Percentiles rank a stretch among this genome's conserved stretches.
phyloP scores from a whole-genome alignment of 2,113 vertebrate genomes.

The Hippocampus mohnikei region DNA sequence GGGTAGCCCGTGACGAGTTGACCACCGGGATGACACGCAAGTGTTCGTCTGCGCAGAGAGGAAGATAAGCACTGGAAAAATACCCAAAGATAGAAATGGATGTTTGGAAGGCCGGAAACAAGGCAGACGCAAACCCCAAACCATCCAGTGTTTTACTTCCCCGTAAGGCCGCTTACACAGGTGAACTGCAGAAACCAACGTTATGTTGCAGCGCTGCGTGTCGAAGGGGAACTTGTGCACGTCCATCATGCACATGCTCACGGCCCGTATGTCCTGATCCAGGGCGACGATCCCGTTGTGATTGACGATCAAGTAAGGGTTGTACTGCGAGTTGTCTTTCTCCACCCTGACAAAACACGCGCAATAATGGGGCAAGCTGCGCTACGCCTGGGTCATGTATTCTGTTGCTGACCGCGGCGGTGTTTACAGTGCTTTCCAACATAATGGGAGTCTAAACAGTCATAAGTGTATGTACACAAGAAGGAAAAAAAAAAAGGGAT shows the following conservation, averaged over 20 bases:
- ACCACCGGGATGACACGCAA: constrained; percentile 38
- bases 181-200: constrained; percentile 42
- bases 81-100: background rate
- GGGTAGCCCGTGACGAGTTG: constrained; percentile 58
- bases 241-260: constrained; percentile 65
- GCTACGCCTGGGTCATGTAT: background rate
- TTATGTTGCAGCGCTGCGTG: constrained; percentile 60
- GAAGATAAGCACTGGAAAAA: background rate
- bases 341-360: constrained; percentile 44
- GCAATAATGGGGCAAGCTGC: constrained; percentile 4
- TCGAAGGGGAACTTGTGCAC: constrained; percentile 71
- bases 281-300: constrained; percentile 19
- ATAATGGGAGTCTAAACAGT: background rate
- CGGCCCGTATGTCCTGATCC: constrained; percentile 48
- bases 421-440: background rate
- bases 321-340: constrained; percentile 41
- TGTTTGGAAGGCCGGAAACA: too few species aligned
- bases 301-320: constrained; percentile 30
- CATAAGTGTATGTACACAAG: background rate
- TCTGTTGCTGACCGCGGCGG: background rate
- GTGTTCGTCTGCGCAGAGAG: constrained; percentile 36
- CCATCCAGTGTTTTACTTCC: too few species aligned
- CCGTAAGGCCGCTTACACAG: constrained; percentile 30
- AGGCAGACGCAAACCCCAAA: too few species aligned
- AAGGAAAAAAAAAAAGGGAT: background rate